Evolutionary conservation across 2,113 vertebrate genomes (phyloP), one percentile per base, ranked within the genome.

Genomic region (Notothenia coriiceps): DNA sequence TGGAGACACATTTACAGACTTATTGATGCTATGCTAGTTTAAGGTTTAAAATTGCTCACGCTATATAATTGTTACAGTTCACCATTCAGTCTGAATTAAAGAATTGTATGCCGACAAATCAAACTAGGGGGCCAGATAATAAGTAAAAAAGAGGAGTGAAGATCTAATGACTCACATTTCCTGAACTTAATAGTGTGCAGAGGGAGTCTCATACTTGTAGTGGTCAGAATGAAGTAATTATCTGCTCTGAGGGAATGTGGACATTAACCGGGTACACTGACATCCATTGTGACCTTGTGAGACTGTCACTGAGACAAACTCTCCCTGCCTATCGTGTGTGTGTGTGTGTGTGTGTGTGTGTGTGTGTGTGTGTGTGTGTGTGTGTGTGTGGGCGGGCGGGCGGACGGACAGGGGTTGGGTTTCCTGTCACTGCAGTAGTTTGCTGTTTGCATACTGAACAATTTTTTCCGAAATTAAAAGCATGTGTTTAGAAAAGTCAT

Each of bases 271-370:
- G 47, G 15, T 54, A 78, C 82, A 89, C 57, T 86, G 79, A 83
- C 70, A 63, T 68, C 78, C 62, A 77, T 92, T 89, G 81, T 89
- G 83, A 79, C 85, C 73, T 71, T 77, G 68, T 60, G 17, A 75
- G 14, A 33, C 74, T 79, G 84, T 80, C 80, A 60, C 56, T 18
- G 72, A 70, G 55, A 73, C 87, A 85, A 75, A 66, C n/a, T 25
- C 33, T 52, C 47, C 66, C 75, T 72, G 60, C 50, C 47, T 79
- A 20, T 67, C 69, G 52, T 50, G 70, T 51, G 56, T 61, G 46
- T 51, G 70, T 61, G 46, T 17, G 56, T 20, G 9, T 18, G 63
- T 66, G 46, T 46, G 70, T 60, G 54, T 44, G 56, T 25, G 63
- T 14, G 22, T 56, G 55, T 29, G 55, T 15, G 70, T 6, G 44